phyloP scores from a whole-genome alignment of 2,797 vertebrate genomes.

The Pseudochaenichthys georgianus region DNA sequence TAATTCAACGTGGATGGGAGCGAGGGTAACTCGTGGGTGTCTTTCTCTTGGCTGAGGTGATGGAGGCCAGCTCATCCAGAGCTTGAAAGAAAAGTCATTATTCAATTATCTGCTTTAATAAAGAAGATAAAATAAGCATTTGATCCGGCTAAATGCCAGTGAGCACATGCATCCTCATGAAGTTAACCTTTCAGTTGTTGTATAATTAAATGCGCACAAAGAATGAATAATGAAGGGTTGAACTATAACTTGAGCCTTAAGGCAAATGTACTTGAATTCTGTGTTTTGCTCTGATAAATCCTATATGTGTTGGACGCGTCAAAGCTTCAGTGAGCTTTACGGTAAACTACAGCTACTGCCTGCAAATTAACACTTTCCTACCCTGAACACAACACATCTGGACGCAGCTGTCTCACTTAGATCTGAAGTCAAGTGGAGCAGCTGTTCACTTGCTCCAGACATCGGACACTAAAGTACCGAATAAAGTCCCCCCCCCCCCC shows the following conservation, averaged over 20 bases:
- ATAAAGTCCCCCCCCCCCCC: neutral
- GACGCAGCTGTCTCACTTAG: conserved; percentile 58
- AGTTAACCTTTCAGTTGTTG: conserved; percentile 52
- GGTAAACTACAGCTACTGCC: conserved; percentile 39
- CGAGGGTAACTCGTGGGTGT: neutral
- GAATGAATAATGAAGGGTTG: conserved; percentile 41
- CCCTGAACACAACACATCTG: conserved; percentile 55
- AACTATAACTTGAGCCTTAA: conserved; percentile 27
- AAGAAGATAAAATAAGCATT: conserved; percentile 52
- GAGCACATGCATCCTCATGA: conserved; percentile 54
- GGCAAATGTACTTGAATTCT: conserved; percentile 1
- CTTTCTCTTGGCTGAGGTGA: conserved; percentile 39
- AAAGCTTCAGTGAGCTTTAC: conserved; percentile 29
- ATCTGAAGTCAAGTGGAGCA: conserved; percentile 53
- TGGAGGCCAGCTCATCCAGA: conserved; percentile 61
- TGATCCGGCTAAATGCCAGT: conserved; percentile 61
- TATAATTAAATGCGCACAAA: conserved; percentile 41
- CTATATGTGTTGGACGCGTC: neutral
- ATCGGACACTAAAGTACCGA: conserved; percentile 35
- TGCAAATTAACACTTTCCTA: conserved; percentile 21
- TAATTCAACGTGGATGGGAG: conserved; percentile 7
- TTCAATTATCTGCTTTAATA: conserved; percentile 74
- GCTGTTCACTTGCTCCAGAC: conserved; percentile 61
- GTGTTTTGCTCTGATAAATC: conserved; percentile 13
- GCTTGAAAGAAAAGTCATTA: conserved; percentile 60